These are phyloP conservation scores for Trilocha varians DNA, from an alignment of 2,888 invertebrate genomes.

Conservation along the genomic window DNA sequence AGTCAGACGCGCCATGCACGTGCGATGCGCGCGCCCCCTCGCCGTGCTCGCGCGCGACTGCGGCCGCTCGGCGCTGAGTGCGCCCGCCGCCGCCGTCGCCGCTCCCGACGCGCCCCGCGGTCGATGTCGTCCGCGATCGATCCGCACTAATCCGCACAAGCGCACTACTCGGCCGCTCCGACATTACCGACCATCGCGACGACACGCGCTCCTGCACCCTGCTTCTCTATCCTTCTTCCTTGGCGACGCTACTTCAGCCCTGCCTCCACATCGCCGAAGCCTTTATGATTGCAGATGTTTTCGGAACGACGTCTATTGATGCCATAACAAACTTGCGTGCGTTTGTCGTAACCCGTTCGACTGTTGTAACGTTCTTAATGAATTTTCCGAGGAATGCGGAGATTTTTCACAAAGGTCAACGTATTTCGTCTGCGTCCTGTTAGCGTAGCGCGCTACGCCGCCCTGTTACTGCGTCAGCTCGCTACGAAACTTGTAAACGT, in stretches of 20 bases:
- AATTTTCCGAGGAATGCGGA: conserved; percentile 26
- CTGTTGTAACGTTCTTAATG: conserved; percentile 4
- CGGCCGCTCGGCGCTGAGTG: conserved; percentile 25
- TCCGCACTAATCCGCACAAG: conserved; percentile 38
- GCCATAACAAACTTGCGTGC: conserved; percentile 22
- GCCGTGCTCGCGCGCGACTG: conserved; percentile 64
- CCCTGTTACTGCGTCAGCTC: conserved; percentile 51
- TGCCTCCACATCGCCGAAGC: conserved; percentile 14
- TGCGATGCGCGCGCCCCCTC: conserved; percentile 61
- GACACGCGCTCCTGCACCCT: conserved; percentile 25
- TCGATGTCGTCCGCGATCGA: conserved; percentile 33
- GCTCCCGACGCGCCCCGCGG: conserved; percentile 24
- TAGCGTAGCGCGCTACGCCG: conserved; percentile 51
- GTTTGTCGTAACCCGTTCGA: neutral
- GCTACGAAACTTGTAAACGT: conserved; percentile 61
- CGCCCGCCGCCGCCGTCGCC: conserved; percentile 30
- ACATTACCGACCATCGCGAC: conserved; percentile 22
- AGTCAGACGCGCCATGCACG: conserved; percentile 71
- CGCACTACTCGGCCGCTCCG: conserved; percentile 29
- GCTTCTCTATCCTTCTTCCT: conserved; percentile 20
- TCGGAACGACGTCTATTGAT: conserved; percentile 23
- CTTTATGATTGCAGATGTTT: conserved; percentile 34
- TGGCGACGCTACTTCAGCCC: conserved; percentile 13
- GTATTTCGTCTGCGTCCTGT: conserved; percentile 35
- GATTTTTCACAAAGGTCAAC: conserved; percentile 42